phyloP scores from a whole-genome alignment of 2,797 vertebrate species.

The Tragopan temminckii region DNA sequence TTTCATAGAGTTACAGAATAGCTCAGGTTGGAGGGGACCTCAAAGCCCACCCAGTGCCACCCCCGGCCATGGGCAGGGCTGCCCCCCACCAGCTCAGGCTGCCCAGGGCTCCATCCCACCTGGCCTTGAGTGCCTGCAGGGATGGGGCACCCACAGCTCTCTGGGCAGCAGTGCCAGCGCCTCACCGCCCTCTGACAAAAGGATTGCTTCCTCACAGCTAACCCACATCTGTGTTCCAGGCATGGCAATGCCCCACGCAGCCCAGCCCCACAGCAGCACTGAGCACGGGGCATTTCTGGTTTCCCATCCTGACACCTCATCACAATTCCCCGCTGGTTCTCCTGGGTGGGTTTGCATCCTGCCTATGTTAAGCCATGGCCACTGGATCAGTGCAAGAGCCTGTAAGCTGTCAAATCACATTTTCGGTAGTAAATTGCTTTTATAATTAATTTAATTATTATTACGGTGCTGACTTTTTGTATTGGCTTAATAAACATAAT shows the following conservation, averaged over 20 bases:
- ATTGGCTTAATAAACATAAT: constrained; percentile 72
- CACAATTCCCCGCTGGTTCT: constrained; percentile 65
- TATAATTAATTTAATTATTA: constrained; percentile 82
- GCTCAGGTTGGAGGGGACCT: too few species aligned
- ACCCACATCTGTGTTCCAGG: too few species aligned
- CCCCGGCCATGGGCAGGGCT: too few species aligned
- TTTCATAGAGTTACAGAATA: background rate
- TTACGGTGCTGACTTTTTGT: constrained; percentile 68
- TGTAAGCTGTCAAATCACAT: constrained; percentile 70
- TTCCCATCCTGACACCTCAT: constrained; percentile 63
- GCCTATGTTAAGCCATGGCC: constrained; percentile 5
- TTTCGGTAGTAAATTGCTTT: constrained; percentile 78
- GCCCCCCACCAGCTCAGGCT: too few species aligned
- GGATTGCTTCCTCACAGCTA: too few species aligned
- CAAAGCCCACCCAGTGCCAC: too few species aligned
- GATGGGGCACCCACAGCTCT: too few species aligned
- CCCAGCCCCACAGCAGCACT: background rate
- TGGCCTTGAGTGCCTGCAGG: too few species aligned
- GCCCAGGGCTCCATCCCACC: too few species aligned
- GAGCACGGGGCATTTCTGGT: constrained; percentile 51
- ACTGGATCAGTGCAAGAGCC: constrained; percentile 17
- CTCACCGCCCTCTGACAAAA: too few species aligned
- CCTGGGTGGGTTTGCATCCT: constrained; percentile 21
- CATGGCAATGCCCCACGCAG: background rate
- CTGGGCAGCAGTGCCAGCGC: too few species aligned